Evolutionary conservation across 2,888 invertebrate genomes (phyloP), one percentile per base, ranked within the genome.

Genomic region (Bombylius major): DNA sequence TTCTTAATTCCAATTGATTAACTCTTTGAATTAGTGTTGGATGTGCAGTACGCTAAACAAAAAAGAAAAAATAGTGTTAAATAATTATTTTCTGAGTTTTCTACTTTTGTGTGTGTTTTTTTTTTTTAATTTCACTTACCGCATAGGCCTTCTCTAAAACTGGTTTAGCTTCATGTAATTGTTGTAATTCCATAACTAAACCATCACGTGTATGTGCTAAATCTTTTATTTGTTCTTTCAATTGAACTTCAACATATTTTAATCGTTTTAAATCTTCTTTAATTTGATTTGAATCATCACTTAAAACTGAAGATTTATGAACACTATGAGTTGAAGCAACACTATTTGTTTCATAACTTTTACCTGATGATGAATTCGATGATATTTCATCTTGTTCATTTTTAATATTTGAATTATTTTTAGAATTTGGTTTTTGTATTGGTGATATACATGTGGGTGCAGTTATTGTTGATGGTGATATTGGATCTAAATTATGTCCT

Each of bases 1-100:
- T 81, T 59, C 79, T 78, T 62, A 82, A 77, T 65, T 84, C 84
- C 62, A 84, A 75, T 62, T 72, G 71, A 58, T 74, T 73, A n/a
- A 75, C 69, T 60, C 70, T 64, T 62, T 74, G 75, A 59, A 71
- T 68, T 54, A 75, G 63, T 48, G 69, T 69, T 42, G 74, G 74
- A 67, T 75, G 74, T 54, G 70, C 67, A 23, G 75, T 69, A 50
- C 75, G 68, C 74, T 74, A 56, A 12, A 50, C 44, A 49, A 51
- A 56, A 14, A 12, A 31, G 33, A 44, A 33, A 14, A 55, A 39
- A 56, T 32, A 34, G 8, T 5, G 9, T 42, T 31, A 8, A n/a
- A 34, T 36, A 13, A 51, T 36, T 47, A 14, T 14, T 44, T 45
- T 14, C 12, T 5, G 6, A 13, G n/a, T 36, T 36, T 14, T 36